Conservation (phyloP, 2,113 vertebrate genomes). For the Caranx ignobilis region DNA sequence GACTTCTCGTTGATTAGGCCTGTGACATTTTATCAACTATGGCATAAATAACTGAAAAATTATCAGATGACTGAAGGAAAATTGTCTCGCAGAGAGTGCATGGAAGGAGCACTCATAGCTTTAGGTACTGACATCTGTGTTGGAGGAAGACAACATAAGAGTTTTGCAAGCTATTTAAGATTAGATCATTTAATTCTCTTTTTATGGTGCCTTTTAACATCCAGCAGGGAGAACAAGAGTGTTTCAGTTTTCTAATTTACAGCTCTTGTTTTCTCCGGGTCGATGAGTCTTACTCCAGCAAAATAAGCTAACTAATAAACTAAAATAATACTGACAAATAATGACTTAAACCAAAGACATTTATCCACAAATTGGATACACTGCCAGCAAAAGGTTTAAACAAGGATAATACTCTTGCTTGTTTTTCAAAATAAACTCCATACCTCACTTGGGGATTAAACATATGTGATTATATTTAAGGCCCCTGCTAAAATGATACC, state of each 20-base stretch:
- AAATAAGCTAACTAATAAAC: not conserved
- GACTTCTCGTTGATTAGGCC: slow-evolving; percentile 31
- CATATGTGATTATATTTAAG: not conserved
- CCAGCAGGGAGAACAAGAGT: not conserved
- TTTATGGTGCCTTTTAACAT: not conserved
- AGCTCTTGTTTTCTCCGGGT: not conserved
- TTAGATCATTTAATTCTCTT: not conserved
- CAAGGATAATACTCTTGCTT: no score
- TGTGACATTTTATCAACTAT: slow-evolving; percentile 35
- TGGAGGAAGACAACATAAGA: not conserved
- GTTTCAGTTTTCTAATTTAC: not conserved
- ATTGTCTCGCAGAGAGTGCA: not conserved
- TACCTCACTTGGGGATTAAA: not conserved
- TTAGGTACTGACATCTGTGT: not conserved
- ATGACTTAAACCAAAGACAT: not conserved
- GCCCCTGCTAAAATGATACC: not conserved
- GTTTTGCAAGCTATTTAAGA: not conserved
- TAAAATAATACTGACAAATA: not conserved
- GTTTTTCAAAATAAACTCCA: not conserved
- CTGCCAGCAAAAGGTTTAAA: not conserved
- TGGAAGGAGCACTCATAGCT: not conserved
- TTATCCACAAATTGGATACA: not conserved
- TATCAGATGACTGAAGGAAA: not conserved
- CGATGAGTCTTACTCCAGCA: not conserved
- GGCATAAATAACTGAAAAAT: slow-evolving; percentile 34